Percentiles rank a stretch among this genome's conserved stretches.
phyloP scores from a whole-genome alignment of 92 coral and sea anemone genomes.

The Desmophyllum pertusum region DNA sequence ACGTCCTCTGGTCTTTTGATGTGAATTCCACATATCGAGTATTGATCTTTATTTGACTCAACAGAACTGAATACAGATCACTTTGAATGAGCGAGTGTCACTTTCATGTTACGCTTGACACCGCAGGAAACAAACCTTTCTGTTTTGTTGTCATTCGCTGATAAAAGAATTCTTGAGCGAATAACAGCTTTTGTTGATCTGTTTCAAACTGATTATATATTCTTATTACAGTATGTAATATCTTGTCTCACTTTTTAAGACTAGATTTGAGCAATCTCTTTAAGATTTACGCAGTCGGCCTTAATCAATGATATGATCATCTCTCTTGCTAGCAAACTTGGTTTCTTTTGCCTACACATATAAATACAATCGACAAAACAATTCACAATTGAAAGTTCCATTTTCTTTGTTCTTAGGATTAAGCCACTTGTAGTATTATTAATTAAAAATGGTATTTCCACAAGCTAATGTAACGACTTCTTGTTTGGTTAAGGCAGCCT shows the following conservation, averaged over 20 bases:
- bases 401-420: background rate
- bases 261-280: no score
- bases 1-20: background rate
- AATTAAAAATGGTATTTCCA: background rate
- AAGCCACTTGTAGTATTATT: conserved; percentile 12
- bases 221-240: background rate
- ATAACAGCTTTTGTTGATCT: conserved; percentile 23
- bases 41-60: conserved; percentile 24
- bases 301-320: no score
- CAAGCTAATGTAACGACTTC: background rate
- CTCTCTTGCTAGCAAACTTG: no score
- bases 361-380: background rate
- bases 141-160: conserved; percentile 16
- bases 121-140: conserved; percentile 22
- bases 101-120: conserved; percentile 20
- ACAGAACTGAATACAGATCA: conserved; percentile 18
- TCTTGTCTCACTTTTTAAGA: background rate
- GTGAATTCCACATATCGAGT: conserved; percentile 21
- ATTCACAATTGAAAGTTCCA: background rate
- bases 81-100: conserved; percentile 16
- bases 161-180: conserved; percentile 3
- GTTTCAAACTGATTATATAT: background rate
- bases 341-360: background rate
- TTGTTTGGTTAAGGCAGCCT: background rate
- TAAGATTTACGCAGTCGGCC: background rate